Evolutionary conservation across 2,113 vertebrate species (phyloP).

Genomic region (Dolichallabes microphthalmus): DNA sequence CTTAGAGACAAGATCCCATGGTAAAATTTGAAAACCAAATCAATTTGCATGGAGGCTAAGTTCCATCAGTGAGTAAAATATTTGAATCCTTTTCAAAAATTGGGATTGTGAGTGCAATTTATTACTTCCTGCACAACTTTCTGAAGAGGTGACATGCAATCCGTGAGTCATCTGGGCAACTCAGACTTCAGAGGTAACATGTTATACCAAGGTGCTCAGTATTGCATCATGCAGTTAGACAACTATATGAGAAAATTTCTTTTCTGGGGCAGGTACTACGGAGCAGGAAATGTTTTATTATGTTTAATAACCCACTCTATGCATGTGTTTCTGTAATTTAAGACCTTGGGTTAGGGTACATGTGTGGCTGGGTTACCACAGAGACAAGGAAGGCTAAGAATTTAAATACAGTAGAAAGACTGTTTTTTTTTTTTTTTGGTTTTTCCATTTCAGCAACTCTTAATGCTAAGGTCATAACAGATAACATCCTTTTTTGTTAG

Average conservation of each 20-base stretch:
- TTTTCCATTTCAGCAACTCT: background rate
- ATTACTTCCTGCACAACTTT: slow-evolving; percentile 31
- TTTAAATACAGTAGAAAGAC: background rate
- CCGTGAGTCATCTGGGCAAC: slow-evolving; percentile 9
- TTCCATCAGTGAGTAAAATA: slow-evolving; percentile 54
- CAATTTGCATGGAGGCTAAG: slow-evolving; percentile 52
- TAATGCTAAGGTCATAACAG: background rate
- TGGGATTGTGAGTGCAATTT: slow-evolving; percentile 42
- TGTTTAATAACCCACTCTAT: background rate
- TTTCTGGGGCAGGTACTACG: background rate
- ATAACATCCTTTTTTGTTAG: background rate
- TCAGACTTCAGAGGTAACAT: slow-evolving; percentile 11
- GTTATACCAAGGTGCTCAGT: background rate
- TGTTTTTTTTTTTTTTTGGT: background rate
- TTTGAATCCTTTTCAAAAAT: slow-evolving; percentile 47
- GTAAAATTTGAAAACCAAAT: slow-evolving; percentile 54
- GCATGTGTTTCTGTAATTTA: background rate
- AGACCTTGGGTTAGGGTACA: background rate
- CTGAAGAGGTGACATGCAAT: slow-evolving; percentile 6
- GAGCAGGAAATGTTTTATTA: background rate
- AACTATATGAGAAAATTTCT: background rate
- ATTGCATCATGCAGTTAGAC: slow-evolving; percentile 13
- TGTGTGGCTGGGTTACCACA: background rate
- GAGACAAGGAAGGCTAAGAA: background rate
- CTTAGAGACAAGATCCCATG: slow-evolving; percentile 40